Conservation (phyloP, 2,113 vertebrate genomes). For the Empidonax traillii region DNA sequence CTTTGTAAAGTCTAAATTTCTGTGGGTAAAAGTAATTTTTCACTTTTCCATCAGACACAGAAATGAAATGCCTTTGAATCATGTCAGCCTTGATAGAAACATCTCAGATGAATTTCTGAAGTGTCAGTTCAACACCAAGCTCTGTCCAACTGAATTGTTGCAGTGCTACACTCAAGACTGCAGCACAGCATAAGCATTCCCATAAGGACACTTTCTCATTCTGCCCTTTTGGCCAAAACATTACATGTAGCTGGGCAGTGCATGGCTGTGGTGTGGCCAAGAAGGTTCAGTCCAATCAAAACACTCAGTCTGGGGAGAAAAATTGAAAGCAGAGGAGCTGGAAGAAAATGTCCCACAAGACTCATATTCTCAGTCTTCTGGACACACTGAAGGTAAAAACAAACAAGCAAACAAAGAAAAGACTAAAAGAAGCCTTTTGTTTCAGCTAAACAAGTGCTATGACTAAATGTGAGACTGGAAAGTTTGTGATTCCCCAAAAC, state of each 20-base stretch:
- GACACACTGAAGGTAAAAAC: neutral
- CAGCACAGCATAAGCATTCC: neutral
- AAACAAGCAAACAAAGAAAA: neutral
- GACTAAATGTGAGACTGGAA: neutral
- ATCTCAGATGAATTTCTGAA: neutral
- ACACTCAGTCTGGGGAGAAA: neutral
- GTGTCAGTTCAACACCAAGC: neutral
- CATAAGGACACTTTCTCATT: neutral
- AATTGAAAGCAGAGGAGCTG: neutral
- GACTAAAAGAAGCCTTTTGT: neutral
- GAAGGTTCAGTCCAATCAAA: neutral
- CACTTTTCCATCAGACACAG: slow-evolving; percentile 44
- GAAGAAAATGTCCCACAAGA: neutral
- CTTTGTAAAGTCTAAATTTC: neutral
- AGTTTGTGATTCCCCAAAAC: neutral
- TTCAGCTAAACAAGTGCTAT: neutral
- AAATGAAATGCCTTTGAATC: slow-evolving; percentile 29
- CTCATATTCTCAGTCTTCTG: neutral
- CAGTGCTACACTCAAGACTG: neutral
- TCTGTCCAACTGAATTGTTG: neutral
- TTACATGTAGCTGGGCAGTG: neutral
- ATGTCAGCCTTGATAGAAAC: neutral
- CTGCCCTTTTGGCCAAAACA: neutral
- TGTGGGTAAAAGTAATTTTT: slow-evolving; percentile 6
- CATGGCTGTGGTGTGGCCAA: neutral